Conservation (phyloP, 1,140 invertebrate genomes). For the Atta texana region DNA sequence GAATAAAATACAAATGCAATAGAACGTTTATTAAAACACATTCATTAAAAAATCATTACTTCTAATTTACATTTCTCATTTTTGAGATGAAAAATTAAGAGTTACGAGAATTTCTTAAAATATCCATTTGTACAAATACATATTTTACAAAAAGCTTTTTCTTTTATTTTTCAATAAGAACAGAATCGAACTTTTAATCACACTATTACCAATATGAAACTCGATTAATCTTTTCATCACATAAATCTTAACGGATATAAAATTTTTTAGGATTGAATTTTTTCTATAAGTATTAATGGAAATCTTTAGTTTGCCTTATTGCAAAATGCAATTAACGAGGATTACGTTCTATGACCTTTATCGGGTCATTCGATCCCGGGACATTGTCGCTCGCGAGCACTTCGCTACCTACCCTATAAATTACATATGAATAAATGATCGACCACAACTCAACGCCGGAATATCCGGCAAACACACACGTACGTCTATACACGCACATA, state of each 20-base stretch:
- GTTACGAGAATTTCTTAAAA: background rate
- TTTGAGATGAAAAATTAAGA: background rate
- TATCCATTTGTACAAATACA: too few species aligned
- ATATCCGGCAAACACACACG: slow-evolving; percentile 17
- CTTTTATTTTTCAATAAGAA: background rate
- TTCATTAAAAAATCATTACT: background rate
- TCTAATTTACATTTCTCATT: background rate
- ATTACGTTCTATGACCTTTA: slow-evolving; percentile 23
- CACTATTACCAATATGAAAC: background rate
- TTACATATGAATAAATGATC: slow-evolving; percentile 64
- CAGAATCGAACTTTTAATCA: slow-evolving; percentile 24
- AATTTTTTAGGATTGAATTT: slow-evolving; percentile 26
- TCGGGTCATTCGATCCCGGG: slow-evolving; percentile 36
- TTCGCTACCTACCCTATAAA: slow-evolving; percentile 39
- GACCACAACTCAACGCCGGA: slow-evolving; percentile 37
- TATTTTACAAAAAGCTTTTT: background rate
- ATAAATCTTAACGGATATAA: background rate
- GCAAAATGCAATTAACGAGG: slow-evolving; percentile 60
- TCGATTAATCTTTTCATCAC: slow-evolving; percentile 2
- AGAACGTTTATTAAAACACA: background rate
- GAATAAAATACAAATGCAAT: background rate
- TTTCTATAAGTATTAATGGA: slow-evolving; percentile 36
- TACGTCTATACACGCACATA: background rate
- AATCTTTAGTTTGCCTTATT: slow-evolving; percentile 54
- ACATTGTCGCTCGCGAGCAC: slow-evolving; percentile 38